These are phyloP conservation scores for Dendrolimus houi DNA, from an alignment of 2,888 invertebrate species.

Conservation along the genomic window DNA sequence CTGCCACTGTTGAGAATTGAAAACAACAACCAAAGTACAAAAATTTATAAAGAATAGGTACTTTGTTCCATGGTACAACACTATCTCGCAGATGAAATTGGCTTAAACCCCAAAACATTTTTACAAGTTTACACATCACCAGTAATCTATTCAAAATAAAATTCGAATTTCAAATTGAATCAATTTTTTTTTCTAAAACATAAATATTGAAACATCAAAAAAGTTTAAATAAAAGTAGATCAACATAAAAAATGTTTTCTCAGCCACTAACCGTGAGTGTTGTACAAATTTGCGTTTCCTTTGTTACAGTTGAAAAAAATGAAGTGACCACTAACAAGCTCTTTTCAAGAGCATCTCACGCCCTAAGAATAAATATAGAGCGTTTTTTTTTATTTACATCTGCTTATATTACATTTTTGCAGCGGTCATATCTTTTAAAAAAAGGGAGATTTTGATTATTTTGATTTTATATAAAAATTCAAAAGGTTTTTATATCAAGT, in stretches of 20 bases:
- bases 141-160: conserved; percentile 1
- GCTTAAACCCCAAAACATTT: conserved; percentile 4
- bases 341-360: conserved; percentile 36
- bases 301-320: conserved; percentile 26
- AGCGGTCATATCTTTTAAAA: too few relatives aligned
- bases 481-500: too few relatives aligned
- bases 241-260: conserved; percentile 35
- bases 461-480: too few relatives aligned
- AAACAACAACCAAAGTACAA: too few relatives aligned
- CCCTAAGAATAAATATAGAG: conserved; percentile 21
- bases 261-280: conserved; percentile 34
- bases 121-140: neutral
- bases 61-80: too few relatives aligned
- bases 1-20: too few relatives aligned
- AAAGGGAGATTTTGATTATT: too few relatives aligned
- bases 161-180: neutral
- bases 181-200: conserved; percentile 5
- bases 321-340: conserved; percentile 52
- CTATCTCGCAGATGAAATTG: too few relatives aligned
- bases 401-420: neutral
- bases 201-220: conserved; percentile 25
- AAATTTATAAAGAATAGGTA: too few relatives aligned
- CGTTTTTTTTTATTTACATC: conserved; percentile 2
- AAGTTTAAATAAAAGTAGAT: conserved; percentile 6
- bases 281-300: conserved; percentile 43